phyloP scores from a whole-genome alignment of 2,113 vertebrate species.

The Callaeas wilsoni region DNA sequence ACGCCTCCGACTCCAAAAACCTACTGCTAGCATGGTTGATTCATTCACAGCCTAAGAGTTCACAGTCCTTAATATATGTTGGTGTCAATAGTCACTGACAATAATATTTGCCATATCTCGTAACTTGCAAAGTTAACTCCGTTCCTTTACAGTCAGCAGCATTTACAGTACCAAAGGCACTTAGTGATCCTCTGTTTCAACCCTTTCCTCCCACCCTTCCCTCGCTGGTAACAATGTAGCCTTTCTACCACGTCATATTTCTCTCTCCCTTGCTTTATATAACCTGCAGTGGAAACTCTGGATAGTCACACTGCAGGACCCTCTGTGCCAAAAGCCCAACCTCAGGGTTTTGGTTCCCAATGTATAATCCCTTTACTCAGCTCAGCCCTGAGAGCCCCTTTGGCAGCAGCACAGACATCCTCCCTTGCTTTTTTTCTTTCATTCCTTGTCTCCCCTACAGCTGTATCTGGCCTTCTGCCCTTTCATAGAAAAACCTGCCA shows the following conservation, averaged over 20 bases:
- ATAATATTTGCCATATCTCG: neutral
- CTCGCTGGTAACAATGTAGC: neutral
- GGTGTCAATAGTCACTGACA: neutral
- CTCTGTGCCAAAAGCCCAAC: neutral
- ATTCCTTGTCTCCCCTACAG: neutral
- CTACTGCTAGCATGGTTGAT: neutral
- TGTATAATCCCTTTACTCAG: neutral
- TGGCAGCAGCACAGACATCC: neutral
- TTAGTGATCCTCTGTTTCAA: neutral
- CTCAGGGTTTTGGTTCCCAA: neutral
- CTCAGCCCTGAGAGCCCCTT: neutral
- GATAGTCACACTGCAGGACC: neutral
- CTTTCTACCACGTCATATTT: fast-evolving
- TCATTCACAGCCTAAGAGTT: neutral
- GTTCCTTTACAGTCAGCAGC: neutral
- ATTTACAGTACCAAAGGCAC: neutral
- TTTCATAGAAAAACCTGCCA: neutral
- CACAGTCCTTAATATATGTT: neutral
- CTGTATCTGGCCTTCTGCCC: neutral
- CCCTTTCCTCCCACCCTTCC: fast-evolving
- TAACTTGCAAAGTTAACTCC: neutral
- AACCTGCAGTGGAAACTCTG: neutral
- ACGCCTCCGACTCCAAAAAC: neutral
- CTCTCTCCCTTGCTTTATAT: neutral
- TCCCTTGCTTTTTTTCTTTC: neutral